Evolutionary conservation across 2,797 vertebrate species (phyloP), one percentile per base, ranked within the genome.

Genomic region (Florisuga fusca): DNA sequence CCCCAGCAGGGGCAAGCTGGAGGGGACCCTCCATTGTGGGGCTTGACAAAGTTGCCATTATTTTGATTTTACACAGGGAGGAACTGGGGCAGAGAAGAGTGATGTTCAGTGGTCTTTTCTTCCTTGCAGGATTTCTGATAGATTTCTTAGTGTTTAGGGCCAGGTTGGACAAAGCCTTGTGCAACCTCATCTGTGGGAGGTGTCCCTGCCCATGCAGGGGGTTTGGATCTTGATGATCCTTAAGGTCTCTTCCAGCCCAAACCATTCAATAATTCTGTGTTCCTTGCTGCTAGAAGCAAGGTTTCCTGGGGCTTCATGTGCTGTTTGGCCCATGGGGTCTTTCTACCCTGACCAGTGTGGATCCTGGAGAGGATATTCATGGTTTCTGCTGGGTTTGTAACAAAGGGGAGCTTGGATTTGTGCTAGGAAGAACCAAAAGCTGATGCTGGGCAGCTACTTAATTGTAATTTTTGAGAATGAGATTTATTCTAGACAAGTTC

Each of bases 21-120:
- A 45, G 58, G 15, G 29, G 41, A 36, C 17, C 13, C 11, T 38
- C 34, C 7, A 1, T 18, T 2, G 0, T 1, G 3, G 53, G 38
- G 17, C 50, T 73, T 64, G 43, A 23, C 20, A 9, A 51, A 55
- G 10, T 13, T 69, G 13, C 15, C 23, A 0, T 3, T 0, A 2
- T 11, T 50, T 71, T 43, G 50, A 11, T 55, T 71, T 58, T 6
- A 4, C 22, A 33, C 62, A 38, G 50, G 17, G 33, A n/a, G 51
- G 62, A 67, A 66, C 23, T 12, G 61, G 86, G 91, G 75, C 46
- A 54, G 17, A 0, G 67, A 13, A 74, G 13, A 7, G 26, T 5
- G 9, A 43, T 14, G 5, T 41, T 41, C 38, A 41, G 38, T 15
- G 38, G 13, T 41, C 38, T 41, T 41, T 41, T 41, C 38, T 41